Evolutionary conservation across 2,113 vertebrate genomes (phyloP).

Genomic region (Syngnathus typhle): DNA sequence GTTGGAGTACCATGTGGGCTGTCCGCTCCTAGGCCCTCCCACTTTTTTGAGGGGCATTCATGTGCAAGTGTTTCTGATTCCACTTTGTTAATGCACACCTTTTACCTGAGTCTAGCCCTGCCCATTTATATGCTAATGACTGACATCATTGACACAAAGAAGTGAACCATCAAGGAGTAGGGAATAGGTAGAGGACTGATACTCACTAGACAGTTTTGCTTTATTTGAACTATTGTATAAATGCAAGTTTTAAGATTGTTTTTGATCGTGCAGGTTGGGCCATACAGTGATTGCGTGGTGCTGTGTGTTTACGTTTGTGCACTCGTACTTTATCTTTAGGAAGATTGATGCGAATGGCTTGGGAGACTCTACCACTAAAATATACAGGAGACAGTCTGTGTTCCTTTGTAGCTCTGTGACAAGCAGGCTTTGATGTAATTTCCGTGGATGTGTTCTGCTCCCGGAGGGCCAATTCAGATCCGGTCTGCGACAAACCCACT

Average conservation of each 20-base stretch:
- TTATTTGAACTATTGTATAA: background rate
- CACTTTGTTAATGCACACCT: background rate
- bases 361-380: slow-evolving; percentile 69
- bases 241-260: background rate
- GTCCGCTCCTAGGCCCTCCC: slow-evolving; percentile 47
- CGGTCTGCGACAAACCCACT: slow-evolving; percentile 50
- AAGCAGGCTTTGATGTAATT: slow-evolving; percentile 74
- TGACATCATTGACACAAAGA: background rate
- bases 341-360: slow-evolving; percentile 32
- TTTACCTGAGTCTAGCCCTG: background rate
- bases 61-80: background rate
- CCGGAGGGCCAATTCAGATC: slow-evolving; percentile 62
- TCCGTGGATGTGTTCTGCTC: slow-evolving; percentile 57
- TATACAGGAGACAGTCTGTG: slow-evolving; percentile 53
- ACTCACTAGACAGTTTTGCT: background rate
- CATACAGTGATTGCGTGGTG: background rate
- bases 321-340: slow-evolving; percentile 38
- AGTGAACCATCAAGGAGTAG: background rate
- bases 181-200: background rate
- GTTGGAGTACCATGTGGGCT: slow-evolving; percentile 20
- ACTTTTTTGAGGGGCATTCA: slow-evolving; percentile 31
- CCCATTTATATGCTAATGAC: background rate
- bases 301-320: slow-evolving; percentile 42
- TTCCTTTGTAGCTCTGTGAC: slow-evolving; percentile 72
- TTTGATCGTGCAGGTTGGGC: slow-evolving; percentile 1